Conservation (phyloP, 1,140 invertebrate genomes). For the Proctacanthus coquilletti region DNA sequence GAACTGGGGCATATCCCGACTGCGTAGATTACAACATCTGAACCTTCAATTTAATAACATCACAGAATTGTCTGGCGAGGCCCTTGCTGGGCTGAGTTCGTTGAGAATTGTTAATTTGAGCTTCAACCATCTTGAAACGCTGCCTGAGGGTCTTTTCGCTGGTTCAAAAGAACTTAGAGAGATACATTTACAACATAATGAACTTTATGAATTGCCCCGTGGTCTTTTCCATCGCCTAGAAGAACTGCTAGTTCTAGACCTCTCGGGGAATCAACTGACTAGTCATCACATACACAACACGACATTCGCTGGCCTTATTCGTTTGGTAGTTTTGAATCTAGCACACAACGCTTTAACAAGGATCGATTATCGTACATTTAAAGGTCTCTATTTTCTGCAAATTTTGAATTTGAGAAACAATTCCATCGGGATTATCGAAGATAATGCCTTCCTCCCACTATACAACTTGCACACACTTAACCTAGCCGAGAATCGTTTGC, state of each 20-base stretch:
- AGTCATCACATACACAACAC: conserved; percentile 66
- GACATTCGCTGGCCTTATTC: conserved; percentile 67
- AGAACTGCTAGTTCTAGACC: conserved; percentile 67
- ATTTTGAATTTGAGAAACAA: conserved; percentile 77
- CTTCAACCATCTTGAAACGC: conserved; percentile 56
- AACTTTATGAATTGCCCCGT: conserved; percentile 57
- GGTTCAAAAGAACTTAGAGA: conserved; percentile 62
- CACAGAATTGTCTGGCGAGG: conserved; percentile 58
- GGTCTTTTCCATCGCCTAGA: conserved; percentile 71
- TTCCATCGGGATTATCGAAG: conserved; percentile 69
- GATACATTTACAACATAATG: conserved; percentile 68
- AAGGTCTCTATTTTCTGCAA: conserved; percentile 74
- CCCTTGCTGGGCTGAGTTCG: conserved; percentile 55
- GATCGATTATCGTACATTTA: conserved; percentile 71
- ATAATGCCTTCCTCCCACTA: conserved; percentile 69
- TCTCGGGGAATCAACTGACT: conserved; percentile 72
- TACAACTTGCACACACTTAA: conserved; percentile 77
- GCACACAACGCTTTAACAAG: conserved; percentile 68
- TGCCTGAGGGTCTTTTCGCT: conserved; percentile 65
- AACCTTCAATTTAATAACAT: conserved; percentile 71
- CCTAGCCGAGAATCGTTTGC: conserved; percentile 68
- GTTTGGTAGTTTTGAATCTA: conserved; percentile 69
- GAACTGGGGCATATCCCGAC: conserved; percentile 50
- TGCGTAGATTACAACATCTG: conserved; percentile 59
- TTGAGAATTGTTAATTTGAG: conserved; percentile 70